phyloP scores from a whole-genome alignment of 2,888 invertebrate species.

The Orchesellides sinensis region DNA sequence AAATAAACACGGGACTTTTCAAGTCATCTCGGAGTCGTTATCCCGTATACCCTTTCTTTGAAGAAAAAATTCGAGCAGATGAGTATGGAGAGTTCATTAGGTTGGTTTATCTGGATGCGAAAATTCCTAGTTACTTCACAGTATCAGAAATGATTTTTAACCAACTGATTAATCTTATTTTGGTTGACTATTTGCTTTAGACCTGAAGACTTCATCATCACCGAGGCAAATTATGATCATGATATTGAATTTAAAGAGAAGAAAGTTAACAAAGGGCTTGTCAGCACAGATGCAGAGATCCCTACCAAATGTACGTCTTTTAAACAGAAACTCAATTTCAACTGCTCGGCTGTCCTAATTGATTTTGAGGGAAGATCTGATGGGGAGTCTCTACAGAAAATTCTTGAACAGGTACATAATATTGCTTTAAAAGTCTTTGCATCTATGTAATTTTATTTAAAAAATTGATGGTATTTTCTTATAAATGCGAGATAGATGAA shows the following conservation, averaged over 20 bases:
- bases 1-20: conserved; percentile 86
- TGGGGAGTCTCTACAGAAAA: conserved; percentile 83
- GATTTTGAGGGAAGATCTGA: conserved; percentile 94
- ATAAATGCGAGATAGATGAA: conserved; percentile 78
- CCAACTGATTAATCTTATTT: too few species aligned
- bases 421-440: not conserved
- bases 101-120: conserved; percentile 76
- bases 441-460: not conserved
- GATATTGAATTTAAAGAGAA: conserved; percentile 78
- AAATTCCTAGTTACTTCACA: too few species aligned
- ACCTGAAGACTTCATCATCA: conserved; percentile 81
- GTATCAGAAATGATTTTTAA: too few species aligned
- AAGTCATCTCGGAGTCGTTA: conserved; percentile 93
- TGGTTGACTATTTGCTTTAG: conserved; percentile 75
- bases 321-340: conserved; percentile 86
- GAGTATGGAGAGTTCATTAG: conserved; percentile 97
- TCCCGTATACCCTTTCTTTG: conserved; percentile 97
- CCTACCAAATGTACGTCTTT: conserved; percentile 93
- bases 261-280: conserved; percentile 30
- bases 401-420: conserved; percentile 82
- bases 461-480: conserved; percentile 73
- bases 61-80: conserved; percentile 93
- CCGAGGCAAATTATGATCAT: conserved; percentile 84
- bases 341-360: conserved; percentile 93
- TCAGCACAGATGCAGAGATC: conserved; percentile 81